phyloP scores from a whole-genome alignment of 2,113 vertebrate species.

The Tricholaema leucomelas region DNA sequence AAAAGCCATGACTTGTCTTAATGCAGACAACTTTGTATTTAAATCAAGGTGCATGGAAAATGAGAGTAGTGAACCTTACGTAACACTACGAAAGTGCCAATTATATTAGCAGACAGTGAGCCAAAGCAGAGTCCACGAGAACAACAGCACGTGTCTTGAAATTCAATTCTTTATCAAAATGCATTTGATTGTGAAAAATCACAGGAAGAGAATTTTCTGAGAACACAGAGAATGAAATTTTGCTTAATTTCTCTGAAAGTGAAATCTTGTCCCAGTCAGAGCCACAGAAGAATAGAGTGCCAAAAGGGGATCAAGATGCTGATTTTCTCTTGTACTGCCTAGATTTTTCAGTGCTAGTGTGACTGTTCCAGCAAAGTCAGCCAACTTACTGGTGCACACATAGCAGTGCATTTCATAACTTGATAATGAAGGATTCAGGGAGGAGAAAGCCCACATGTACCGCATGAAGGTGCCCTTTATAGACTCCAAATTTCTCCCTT shows the following conservation, averaged over 20 bases:
- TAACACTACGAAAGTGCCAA: neutral
- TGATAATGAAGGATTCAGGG: neutral
- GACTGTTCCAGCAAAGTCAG: neutral
- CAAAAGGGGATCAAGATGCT: accelerated
- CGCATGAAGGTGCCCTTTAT: neutral
- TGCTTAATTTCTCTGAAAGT: neutral
- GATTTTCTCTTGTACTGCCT: neutral
- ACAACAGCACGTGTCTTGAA: neutral
- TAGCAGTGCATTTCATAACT: neutral
- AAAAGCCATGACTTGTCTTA: neutral
- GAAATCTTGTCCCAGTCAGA: neutral
- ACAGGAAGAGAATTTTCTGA: neutral
- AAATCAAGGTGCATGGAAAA: neutral
- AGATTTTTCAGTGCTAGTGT: neutral
- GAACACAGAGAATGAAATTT: neutral
- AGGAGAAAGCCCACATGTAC: neutral
- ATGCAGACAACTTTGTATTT: neutral
- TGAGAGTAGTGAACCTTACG: neutral
- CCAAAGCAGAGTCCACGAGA: neutral
- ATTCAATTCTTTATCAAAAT: neutral
- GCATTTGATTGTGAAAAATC: neutral
- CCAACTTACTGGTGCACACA: accelerated
- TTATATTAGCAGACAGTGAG: neutral
- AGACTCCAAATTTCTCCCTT: neutral
- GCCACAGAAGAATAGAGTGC: neutral